phyloP scores from a whole-genome alignment of 1,140 invertebrate species.

The Atta colombica region DNA sequence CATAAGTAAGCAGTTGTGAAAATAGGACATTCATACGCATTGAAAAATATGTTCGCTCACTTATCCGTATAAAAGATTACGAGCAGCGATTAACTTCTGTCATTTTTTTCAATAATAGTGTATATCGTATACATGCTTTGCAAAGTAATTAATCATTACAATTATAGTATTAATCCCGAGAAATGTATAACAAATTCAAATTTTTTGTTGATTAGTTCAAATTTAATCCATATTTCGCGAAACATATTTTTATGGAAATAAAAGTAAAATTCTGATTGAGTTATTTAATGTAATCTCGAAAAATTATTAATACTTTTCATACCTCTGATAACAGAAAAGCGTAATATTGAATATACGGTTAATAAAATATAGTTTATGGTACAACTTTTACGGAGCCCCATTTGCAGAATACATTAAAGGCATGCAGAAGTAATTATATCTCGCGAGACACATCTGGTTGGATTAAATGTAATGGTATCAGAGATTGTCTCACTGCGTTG shows the following conservation, averaged over 20 bases:
- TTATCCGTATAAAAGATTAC: background rate
- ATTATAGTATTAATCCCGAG: background rate
- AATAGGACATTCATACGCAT: constrained; percentile 21
- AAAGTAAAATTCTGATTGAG: background rate
- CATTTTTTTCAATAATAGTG: background rate
- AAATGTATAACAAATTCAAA: background rate
- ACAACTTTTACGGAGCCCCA: constrained; percentile 7
- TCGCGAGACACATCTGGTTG: constrained; percentile 12
- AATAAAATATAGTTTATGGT: constrained; percentile 35
- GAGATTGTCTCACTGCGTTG: background rate
- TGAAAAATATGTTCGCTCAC: constrained; percentile 29
- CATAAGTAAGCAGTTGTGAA: constrained; percentile 32
- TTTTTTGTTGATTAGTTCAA: background rate
- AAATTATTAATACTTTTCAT: constrained; percentile 2
- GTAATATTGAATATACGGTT: constrained; percentile 31
- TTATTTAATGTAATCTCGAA: constrained; percentile 14
- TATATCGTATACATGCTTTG: background rate
- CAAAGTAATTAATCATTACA: background rate
- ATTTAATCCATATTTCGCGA: background rate
- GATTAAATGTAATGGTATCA: constrained; percentile 43
- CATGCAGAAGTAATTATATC: constrained; percentile 42
- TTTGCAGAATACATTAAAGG: constrained; percentile 39
- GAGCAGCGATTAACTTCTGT: background rate
- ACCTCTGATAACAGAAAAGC: background rate
- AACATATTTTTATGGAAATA: background rate